Conservation (phyloP, 2,113 vertebrate species). For the Chroicocephalus ridibundus region DNA sequence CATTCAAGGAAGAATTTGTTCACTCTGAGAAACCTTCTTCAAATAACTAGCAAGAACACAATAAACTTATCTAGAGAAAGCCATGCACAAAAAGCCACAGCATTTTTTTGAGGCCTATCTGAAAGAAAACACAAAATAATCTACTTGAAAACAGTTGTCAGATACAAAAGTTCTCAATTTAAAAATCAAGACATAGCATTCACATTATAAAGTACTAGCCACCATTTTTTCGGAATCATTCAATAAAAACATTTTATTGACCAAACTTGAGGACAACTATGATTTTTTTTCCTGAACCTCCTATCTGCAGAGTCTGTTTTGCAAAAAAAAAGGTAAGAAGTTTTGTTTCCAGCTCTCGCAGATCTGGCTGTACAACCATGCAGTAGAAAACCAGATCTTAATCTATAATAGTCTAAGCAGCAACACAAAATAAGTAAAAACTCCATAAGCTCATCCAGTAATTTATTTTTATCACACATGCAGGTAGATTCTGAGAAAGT, state of each 20-base stretch:
- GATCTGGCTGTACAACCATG: too few species aligned
- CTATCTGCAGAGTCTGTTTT: not conserved
- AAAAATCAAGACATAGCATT: not conserved
- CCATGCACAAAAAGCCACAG: not conserved
- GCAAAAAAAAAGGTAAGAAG: not conserved
- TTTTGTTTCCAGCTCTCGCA: not conserved
- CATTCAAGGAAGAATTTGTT: not conserved
- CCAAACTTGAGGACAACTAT: not conserved
- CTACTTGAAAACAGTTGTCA: not conserved
- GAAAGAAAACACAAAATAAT: not conserved
- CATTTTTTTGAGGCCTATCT: not conserved
- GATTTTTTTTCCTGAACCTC: not conserved
- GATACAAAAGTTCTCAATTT: not conserved
- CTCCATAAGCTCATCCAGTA: not conserved
- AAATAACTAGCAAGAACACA: not conserved
- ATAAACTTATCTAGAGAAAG: not conserved
- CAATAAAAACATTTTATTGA: not conserved
- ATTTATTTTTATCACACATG: not conserved
- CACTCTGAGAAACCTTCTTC: not conserved
- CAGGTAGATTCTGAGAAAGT: not conserved
- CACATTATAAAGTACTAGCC: not conserved
- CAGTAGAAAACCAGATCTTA: not conserved
- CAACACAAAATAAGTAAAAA: not conserved
- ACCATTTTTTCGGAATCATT: not conserved
- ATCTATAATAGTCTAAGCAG: not conserved